Conservation (phyloP, 2,113 vertebrate species). For the Cromileptes altivelis region DNA sequence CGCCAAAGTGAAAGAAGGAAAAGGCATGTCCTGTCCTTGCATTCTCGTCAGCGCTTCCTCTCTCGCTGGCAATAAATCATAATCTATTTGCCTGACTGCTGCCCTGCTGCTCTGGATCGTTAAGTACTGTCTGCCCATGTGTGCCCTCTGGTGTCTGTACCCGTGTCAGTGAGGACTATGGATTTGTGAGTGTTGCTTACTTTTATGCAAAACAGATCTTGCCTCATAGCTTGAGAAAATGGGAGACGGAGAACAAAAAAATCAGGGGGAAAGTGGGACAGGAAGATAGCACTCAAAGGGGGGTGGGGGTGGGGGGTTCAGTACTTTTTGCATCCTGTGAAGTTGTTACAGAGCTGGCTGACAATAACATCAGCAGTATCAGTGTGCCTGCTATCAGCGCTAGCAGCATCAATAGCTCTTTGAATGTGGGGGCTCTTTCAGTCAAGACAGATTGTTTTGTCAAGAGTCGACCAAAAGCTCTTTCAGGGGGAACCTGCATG, state of each 20-base stretch:
- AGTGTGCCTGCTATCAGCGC: conserved; percentile 26
- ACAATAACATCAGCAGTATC: conserved; percentile 54
- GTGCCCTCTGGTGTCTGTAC: conserved; percentile 64
- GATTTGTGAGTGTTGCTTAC: conserved; percentile 62
- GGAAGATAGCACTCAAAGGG: conserved; percentile 37
- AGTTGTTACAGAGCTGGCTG: conserved; percentile 50
- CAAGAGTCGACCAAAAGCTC: conserved; percentile 37
- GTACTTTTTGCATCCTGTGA: conserved; percentile 45
- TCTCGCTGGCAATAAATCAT: conserved; percentile 62
- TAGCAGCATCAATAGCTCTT: conserved; percentile 34
- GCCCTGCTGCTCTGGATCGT: conserved; percentile 60
- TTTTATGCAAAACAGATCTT: conserved; percentile 64
- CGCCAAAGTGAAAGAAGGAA: conserved; percentile 7
- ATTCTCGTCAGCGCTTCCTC: conserved; percentile 24
- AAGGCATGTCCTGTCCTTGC: conserved; percentile 24
- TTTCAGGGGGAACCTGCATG: conserved; percentile 9
- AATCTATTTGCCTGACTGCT: conserved; percentile 59
- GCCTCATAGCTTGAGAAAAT: conserved; percentile 37
- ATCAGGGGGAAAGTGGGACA: conserved; percentile 51
- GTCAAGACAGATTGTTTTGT: conserved; percentile 41
- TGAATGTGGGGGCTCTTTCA: conserved; percentile 33
- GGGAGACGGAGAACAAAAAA: conserved; percentile 34
- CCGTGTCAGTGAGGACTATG: conserved; percentile 31
- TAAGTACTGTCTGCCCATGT: conserved; percentile 60
- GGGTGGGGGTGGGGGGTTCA: not conserved